Evolutionary conservation across 2,113 vertebrate genomes (phyloP).

Genomic region (Coreoperca whiteheadi): DNA sequence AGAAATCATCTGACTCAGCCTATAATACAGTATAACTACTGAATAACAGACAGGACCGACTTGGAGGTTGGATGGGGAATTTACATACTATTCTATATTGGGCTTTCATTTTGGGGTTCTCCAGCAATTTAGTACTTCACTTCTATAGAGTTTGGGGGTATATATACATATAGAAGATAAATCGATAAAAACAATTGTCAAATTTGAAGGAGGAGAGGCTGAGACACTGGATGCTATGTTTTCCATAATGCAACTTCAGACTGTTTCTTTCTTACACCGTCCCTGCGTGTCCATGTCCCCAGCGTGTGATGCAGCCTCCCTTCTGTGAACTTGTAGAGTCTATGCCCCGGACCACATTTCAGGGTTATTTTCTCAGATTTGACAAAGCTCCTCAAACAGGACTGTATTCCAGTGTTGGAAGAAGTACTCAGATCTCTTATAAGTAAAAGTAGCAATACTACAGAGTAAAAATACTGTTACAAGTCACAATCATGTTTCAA

Average conservation of each 20-base stretch:
- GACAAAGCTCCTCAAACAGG: too few relatives aligned
- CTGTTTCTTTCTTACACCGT: background rate
- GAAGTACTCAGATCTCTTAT: too few relatives aligned
- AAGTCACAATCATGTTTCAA: too few relatives aligned
- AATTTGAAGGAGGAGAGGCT: background rate
- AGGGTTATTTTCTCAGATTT: too few relatives aligned
- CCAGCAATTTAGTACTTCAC: background rate
- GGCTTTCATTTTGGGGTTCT: background rate
- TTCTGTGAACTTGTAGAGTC: background rate
- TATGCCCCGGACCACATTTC: too few relatives aligned
- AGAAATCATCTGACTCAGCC: background rate
- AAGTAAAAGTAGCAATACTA: too few relatives aligned
- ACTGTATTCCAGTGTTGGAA: too few relatives aligned
- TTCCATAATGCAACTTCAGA: background rate
- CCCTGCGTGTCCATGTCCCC: background rate
- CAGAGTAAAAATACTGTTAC: too few relatives aligned
- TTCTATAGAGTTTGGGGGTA: background rate
- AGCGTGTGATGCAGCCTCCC: background rate
- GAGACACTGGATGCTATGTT: background rate
- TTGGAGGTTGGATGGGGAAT: background rate
- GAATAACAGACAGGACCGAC: background rate
- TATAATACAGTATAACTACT: background rate
- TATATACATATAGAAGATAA: background rate
- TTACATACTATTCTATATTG: background rate
- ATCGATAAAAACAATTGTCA: background rate